A percentile compares a stretch with the other conserved stretches of the same genome.
Evolutionary conservation across 2,888 invertebrate species (phyloP).

Genomic region (Erebia palarica): DNA sequence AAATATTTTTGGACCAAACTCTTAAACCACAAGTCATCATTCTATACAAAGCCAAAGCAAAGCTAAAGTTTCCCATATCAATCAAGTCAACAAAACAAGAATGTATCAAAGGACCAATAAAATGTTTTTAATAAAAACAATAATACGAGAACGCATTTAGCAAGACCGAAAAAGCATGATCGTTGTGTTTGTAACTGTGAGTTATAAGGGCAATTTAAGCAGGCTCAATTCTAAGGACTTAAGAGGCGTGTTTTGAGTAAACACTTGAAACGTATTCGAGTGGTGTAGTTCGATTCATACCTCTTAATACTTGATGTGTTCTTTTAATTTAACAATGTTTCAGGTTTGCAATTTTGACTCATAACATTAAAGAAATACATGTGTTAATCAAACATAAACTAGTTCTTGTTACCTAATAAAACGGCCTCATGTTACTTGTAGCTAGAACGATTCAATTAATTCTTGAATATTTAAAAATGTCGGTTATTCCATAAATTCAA

Average conservation of each 20-base stretch:
- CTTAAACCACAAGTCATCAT: slow-evolving; percentile 39
- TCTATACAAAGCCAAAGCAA: slow-evolving; percentile 32
- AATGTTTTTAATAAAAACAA: slow-evolving; percentile 70
- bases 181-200: slow-evolving; percentile 50
- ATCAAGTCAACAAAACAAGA: slow-evolving; percentile 63
- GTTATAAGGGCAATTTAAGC: slow-evolving; percentile 51
- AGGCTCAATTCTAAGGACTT: slow-evolving; percentile 60
- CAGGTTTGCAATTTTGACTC: no score
- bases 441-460: background rate
- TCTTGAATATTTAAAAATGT: background rate
- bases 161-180: slow-evolving; percentile 57
- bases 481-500: background rate
- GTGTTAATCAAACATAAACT: no score
- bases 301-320: slow-evolving; percentile 56
- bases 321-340: background rate
- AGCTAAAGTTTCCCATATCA: slow-evolving; percentile 67
- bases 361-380: no score
- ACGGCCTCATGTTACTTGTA: no score
- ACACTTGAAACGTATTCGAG: slow-evolving; percentile 65
- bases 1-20: slow-evolving; percentile 1
- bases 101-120: slow-evolving; percentile 56
- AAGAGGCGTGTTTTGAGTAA: slow-evolving; percentile 76
- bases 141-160: slow-evolving; percentile 56
- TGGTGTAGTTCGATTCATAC: slow-evolving; percentile 44
- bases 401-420: no score